Evolutionary conservation across 2,888 invertebrate species (phyloP).

Genomic region (Strigamia crassipes): DNA sequence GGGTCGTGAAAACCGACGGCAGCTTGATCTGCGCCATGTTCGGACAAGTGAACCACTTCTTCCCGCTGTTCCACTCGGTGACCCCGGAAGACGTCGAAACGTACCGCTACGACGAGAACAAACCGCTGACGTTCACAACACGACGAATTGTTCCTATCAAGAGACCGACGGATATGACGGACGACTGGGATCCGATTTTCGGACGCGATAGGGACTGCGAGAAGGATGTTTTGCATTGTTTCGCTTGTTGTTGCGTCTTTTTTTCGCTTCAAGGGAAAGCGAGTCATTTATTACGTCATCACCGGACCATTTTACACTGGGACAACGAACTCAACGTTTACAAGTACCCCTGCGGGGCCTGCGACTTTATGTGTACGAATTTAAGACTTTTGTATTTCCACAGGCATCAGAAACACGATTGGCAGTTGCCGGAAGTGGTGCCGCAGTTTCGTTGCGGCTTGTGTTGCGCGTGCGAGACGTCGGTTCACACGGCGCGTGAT

Average conservation of each 20-base stretch:
- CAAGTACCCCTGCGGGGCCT: not conserved
- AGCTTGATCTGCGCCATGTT: constrained; percentile 34
- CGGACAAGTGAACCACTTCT: constrained; percentile 18
- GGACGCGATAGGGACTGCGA: not conserved
- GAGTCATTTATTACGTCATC: not conserved
- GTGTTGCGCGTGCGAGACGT: constrained; percentile 1
- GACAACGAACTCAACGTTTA: not conserved
- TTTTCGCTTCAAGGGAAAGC: not conserved
- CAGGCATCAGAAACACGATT: constrained; percentile 3
- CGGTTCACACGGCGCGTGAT: not conserved
- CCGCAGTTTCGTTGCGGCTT: not conserved
- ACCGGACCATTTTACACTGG: not conserved
- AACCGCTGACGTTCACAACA: not conserved
- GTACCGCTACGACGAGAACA: not conserved
- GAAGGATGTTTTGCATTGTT: not conserved
- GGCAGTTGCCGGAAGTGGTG: not conserved
- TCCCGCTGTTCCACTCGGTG: not conserved
- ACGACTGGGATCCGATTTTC: constrained; percentile 13
- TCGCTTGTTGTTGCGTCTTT: not conserved
- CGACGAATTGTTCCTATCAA: not conserved
- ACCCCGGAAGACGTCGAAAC: not conserved
- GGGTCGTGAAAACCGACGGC: constrained; percentile 5
- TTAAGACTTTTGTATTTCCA: not conserved
- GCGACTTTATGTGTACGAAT: not conserved
- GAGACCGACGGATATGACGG: not conserved